phyloP scores from a whole-genome alignment of 2,113 vertebrate genomes.

The human (Homo sapiens) region GRCh38 chr7:115567501-115568000 shows the following conservation, averaged over 20 bases:
- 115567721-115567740: conserved; percentile 25
- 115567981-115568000: background rate
- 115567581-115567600: background rate
- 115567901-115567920: background rate
- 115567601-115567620: background rate
- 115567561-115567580: conserved; percentile 41
- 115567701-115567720: background rate
- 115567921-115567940: background rate
- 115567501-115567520: background rate
- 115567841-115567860: conserved; percentile 34
- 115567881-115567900: background rate
- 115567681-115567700: background rate
- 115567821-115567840: conserved; percentile 9
- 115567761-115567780: conserved; percentile 5
- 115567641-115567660: background rate
- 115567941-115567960: background rate
- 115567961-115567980: conserved; percentile 29
- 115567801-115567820: conserved; percentile 32
- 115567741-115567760: conserved; percentile 43
- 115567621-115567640: background rate
- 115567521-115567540: background rate
- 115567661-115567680: conserved; percentile 40
- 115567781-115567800: conserved; percentile 5
- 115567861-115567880: conserved; percentile 38
- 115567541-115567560: conserved; percentile 44